Evolutionary conservation across 2,797 vertebrate species (phyloP).

Genomic region (Meda fulgida): DNA sequence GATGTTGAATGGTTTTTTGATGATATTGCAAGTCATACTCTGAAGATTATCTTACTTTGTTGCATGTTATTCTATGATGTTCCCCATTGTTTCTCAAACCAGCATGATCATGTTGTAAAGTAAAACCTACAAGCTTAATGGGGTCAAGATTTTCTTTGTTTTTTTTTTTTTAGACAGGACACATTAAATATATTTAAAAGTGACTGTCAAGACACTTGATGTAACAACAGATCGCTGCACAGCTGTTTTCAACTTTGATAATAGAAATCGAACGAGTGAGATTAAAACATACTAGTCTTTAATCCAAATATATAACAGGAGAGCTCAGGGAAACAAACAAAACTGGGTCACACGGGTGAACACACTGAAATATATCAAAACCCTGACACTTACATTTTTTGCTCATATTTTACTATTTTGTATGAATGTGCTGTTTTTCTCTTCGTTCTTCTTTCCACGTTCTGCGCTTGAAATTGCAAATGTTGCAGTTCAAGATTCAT

Average conservation of each 20-base stretch:
- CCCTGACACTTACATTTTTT: no score
- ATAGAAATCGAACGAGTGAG: neutral
- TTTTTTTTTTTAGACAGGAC: neutral
- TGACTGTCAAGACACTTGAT: neutral
- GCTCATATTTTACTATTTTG: no score
- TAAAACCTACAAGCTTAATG: neutral
- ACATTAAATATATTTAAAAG: neutral
- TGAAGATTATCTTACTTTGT: neutral
- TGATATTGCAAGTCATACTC: neutral
- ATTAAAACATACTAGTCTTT: no score
- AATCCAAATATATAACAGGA: no score
- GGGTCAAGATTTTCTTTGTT: neutral
- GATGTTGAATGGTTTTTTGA: slow-evolving; percentile 3
- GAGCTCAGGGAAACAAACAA: no score
- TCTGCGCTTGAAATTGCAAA: no score
- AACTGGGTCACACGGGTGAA: no score
- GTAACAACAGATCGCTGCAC: no score
- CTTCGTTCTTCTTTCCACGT: no score
- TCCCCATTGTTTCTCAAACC: neutral
- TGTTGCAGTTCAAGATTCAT: no score
- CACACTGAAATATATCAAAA: no score
- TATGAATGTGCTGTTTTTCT: no score
- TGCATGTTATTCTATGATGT: neutral
- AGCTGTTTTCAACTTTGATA: neutral
- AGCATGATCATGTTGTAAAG: neutral